Conservation (phyloP, 1,140 invertebrate genomes). For the Nephila pilipes region DNA sequence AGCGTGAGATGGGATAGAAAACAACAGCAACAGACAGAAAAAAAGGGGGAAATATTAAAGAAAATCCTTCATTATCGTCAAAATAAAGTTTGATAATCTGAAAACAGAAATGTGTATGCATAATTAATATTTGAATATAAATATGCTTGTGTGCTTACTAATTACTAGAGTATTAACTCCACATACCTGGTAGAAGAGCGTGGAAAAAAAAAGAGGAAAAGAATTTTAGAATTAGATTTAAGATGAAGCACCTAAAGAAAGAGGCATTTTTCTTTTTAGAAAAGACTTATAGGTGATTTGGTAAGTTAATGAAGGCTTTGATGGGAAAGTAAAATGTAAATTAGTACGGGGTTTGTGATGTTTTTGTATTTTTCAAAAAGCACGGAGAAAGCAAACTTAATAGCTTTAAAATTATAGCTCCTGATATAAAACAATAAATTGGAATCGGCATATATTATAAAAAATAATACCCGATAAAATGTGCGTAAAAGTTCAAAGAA, state of each 20-base stretch:
- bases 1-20: not conserved
- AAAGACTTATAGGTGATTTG: constrained; percentile 22
- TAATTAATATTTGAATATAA: constrained; percentile 76
- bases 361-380: not conserved
- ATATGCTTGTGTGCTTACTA: constrained; percentile 34
- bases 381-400: not conserved
- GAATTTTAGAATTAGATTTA: constrained; percentile 58
- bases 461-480: not conserved
- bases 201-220: not conserved
- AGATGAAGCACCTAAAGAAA: not conserved
- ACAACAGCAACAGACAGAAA: not conserved
- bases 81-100: constrained; percentile 68
- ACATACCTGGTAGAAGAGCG: not conserved
- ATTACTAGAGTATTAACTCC: constrained; percentile 42
- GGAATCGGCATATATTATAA: not conserved
- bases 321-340: constrained; percentile 17
- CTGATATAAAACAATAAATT: not conserved
- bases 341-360: not conserved
- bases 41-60: not conserved
- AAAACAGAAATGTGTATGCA: constrained; percentile 62
- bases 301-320: constrained; percentile 31
- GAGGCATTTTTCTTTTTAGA: not conserved
- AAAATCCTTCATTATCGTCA: constrained; percentile 57
- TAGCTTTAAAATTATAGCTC: not conserved
- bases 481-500: not conserved